phyloP scores from a whole-genome alignment of 2,888 invertebrate genomes.

The Caradrina kadenii region DNA sequence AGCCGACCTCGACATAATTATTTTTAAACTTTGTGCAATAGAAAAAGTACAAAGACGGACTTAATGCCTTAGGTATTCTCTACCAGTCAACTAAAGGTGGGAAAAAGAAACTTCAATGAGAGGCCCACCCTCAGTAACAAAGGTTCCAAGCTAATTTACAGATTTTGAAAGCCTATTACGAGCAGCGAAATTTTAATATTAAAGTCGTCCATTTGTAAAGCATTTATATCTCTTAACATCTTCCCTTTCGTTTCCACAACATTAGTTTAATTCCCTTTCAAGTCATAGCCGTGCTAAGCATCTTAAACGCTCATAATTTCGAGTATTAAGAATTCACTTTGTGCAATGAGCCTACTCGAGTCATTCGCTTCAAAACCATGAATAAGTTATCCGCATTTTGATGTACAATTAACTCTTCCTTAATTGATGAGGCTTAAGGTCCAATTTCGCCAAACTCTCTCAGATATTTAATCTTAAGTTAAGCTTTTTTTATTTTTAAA shows the following conservation, averaged over 20 bases:
- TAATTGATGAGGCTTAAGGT: conserved; percentile 54
- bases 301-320: conserved; percentile 58
- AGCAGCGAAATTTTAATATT: conserved; percentile 7
- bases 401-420: conserved; percentile 62
- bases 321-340: conserved; percentile 67
- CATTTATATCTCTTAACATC: conserved; percentile 27
- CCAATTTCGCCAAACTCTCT: conserved; percentile 14
- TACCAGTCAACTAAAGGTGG: too few relatives aligned
- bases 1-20: too few relatives aligned
- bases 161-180: conserved; percentile 1
- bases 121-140: too few relatives aligned
- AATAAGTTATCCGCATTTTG: conserved; percentile 61
- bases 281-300: conserved; percentile 40
- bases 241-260: conserved; percentile 29
- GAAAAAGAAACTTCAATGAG: too few relatives aligned
- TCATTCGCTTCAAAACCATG: conserved; percentile 51
- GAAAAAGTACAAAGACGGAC: too few relatives aligned
- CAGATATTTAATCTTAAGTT: conserved; percentile 17
- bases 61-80: too few relatives aligned
- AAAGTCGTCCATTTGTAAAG: conserved; percentile 29
- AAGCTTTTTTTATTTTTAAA: neutral
- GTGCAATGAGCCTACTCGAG: conserved; percentile 55
- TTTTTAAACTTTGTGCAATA: too few relatives aligned
- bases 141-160: conserved; percentile 7
- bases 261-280: conserved; percentile 42